A percentile compares a stretch with the other conserved stretches of the same genome.
phyloP scores from a whole-genome alignment of 2,888 invertebrate genomes.

The Spatulosminthurus flaviceps region DNA sequence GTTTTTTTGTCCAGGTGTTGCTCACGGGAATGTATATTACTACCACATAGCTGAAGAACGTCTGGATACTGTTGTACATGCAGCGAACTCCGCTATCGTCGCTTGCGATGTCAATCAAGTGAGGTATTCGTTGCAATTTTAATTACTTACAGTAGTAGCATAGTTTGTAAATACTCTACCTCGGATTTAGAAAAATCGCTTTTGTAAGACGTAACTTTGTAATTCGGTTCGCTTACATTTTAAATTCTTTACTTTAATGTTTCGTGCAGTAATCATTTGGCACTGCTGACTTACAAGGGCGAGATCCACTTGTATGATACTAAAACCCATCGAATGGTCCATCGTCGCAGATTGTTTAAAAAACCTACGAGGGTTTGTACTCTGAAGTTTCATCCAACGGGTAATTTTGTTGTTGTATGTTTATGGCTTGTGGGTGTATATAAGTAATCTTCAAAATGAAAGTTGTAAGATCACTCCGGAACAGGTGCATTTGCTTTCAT shows the following conservation, averaged over 20 bases:
- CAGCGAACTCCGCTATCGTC: conserved; percentile 56
- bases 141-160: too few species aligned
- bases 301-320: conserved; percentile 59
- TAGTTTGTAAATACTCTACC: too few species aligned
- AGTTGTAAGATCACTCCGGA: too few species aligned
- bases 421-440: too few species aligned
- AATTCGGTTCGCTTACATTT: too few species aligned
- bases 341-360: conserved; percentile 54
- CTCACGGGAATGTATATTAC: conserved; percentile 57
- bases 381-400: conserved; percentile 61
- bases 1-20: too few species aligned
- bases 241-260: too few species aligned
- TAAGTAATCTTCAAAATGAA: too few species aligned
- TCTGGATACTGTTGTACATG: conserved; percentile 56
- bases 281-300: conserved; percentile 53
- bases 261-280: conserved; percentile 53
- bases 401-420: conserved; percentile 43
- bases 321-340: conserved; percentile 50
- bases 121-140: conserved; percentile 50
- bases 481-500: conserved; percentile 46
- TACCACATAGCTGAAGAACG: conserved; percentile 57
- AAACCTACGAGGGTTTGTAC: conserved; percentile 50
- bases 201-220: too few species aligned
- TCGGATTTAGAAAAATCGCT: too few species aligned
- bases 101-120: conserved; percentile 59